Evolutionary conservation across 2,113 vertebrate species (phyloP).

Genomic region (Marcusenius ussheri): DNA sequence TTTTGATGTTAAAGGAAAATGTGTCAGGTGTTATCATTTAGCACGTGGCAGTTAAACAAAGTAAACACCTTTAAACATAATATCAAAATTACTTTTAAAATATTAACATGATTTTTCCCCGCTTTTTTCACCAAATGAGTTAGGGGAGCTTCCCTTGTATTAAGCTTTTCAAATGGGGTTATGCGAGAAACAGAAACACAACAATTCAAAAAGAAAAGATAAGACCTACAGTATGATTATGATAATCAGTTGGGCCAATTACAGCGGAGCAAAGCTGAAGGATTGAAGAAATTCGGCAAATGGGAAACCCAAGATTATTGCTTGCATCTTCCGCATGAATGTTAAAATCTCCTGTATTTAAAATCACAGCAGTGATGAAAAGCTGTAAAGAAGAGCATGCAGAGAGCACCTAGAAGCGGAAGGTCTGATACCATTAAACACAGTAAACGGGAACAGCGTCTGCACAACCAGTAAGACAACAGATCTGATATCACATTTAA

Average conservation of each 20-base stretch:
- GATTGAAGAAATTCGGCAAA: background rate
- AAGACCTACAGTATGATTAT: background rate
- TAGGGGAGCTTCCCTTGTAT: background rate
- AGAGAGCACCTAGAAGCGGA: background rate
- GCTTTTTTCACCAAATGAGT: background rate
- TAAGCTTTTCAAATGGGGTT: background rate
- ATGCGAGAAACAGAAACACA: background rate
- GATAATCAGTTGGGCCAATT: background rate
- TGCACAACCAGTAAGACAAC: background rate
- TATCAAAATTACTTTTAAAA: background rate
- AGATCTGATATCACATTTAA: background rate
- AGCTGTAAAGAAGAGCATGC: background rate
- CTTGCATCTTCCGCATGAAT: background rate
- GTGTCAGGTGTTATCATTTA: background rate
- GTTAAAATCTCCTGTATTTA: background rate
- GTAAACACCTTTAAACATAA: background rate
- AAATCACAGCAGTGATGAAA: background rate
- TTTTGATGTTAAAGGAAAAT: background rate
- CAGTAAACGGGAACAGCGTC: background rate
- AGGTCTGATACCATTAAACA: background rate
- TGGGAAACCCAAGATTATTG: background rate
- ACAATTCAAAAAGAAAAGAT: background rate
- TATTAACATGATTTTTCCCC: background rate
- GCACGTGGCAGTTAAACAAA: background rate
- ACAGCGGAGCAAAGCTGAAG: background rate